Percentiles rank a stretch among this genome's conserved stretches.
Evolutionary conservation across 2,797 vertebrate genomes (phyloP).

Genomic region (Morus bassanus): DNA sequence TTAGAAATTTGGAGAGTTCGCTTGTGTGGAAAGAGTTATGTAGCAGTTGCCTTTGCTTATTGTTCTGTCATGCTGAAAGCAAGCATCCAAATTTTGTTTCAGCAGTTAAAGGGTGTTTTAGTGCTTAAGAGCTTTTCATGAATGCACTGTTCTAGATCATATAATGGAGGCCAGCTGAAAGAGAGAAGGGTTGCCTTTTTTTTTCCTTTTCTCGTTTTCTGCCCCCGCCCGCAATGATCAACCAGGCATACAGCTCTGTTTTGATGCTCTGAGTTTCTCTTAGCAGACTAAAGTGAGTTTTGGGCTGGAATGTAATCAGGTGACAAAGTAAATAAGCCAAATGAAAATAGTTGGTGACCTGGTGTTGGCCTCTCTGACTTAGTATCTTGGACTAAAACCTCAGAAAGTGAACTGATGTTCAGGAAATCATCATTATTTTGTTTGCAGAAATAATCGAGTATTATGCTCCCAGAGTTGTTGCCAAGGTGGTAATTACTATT

Average conservation of each 20-base stretch:
- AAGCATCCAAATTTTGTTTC: neutral
- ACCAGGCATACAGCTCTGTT: neutral
- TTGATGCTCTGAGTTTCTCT: neutral
- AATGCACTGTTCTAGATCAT: neutral
- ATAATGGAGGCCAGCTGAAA: neutral
- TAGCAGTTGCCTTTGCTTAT: neutral
- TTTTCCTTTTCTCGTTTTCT: neutral
- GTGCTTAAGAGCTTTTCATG: neutral
- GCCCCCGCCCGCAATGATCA: neutral
- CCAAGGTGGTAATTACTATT: neutral
- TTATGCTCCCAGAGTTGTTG: neutral
- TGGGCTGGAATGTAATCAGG: neutral
- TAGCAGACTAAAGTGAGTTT: neutral
- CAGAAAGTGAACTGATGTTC: neutral
- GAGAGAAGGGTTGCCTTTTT: neutral
- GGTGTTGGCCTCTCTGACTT: neutral
- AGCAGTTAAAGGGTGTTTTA: neutral
- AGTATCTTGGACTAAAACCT: neutral
- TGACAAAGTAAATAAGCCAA: neutral
- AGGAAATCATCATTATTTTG: neutral
- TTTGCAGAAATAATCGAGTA: slow-evolving; percentile 3
- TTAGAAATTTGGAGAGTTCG: neutral
- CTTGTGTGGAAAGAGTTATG: neutral
- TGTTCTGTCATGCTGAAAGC: neutral
- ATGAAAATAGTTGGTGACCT: neutral